Conservation (phyloP, 2,888 invertebrate genomes). For the Folsomia manolachei region DNA sequence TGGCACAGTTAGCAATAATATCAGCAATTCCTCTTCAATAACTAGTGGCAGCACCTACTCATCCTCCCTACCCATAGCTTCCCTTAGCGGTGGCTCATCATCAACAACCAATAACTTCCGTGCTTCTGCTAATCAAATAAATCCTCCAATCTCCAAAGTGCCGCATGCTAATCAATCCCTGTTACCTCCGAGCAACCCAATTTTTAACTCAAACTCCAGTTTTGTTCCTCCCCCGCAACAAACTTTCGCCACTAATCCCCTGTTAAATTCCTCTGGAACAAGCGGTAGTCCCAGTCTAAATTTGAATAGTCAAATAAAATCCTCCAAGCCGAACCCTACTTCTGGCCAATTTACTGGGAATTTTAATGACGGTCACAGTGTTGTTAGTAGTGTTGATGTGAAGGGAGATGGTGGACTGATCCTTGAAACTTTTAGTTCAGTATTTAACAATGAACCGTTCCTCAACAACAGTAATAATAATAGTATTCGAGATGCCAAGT, state of each 20-base stretch:
- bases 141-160: slow-evolving; percentile 36
- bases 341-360: slow-evolving; percentile 18
- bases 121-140: slow-evolving; percentile 13
- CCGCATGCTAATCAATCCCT: slow-evolving; percentile 26
- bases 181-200: slow-evolving; percentile 22
- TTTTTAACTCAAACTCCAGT: slow-evolving; percentile 23
- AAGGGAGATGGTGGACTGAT: slow-evolving; percentile 25
- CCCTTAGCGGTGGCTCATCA: slow-evolving; percentile 3
- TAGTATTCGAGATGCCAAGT: slow-evolving; percentile 43
- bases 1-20: slow-evolving; percentile 7
- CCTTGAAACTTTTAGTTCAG: slow-evolving; percentile 33
- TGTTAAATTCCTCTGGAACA: slow-evolving; percentile 3
- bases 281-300: slow-evolving; percentile 14
- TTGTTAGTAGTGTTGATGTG: slow-evolving; percentile 27
- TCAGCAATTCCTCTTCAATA: slow-evolving; percentile 15
- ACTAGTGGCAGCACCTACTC: no score
- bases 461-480: slow-evolving; percentile 32
- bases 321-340: no score
- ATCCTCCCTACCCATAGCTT: slow-evolving; percentile 19
- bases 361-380: slow-evolving; percentile 25
- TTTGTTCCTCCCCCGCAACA: not conserved
- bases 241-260: not conserved
- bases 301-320: slow-evolving; percentile 30
- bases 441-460: slow-evolving; percentile 30
- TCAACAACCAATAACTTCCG: slow-evolving; percentile 24